Base-by-base conservation (phyloP, 2,113 vertebrate genomes). In the Gobiocypris rarus region DNA sequence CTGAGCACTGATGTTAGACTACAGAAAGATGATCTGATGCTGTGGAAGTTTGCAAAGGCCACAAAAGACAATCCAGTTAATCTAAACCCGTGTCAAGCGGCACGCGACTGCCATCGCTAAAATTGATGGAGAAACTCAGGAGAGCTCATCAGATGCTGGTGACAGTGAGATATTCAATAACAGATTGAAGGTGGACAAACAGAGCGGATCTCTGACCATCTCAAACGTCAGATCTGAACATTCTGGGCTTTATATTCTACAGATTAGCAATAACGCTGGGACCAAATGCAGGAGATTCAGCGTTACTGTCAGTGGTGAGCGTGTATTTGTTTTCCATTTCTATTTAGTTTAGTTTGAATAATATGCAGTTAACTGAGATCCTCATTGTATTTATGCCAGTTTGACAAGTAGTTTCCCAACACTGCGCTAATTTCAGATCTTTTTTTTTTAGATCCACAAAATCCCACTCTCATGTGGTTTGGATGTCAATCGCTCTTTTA, bases 231-330 rank as follows among this genome's bases (percentile, higher is more conserved):
- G 69, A 24, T 11, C 41, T 14, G 41, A 73, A 43, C 69, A 73
- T n/a, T 45, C 69, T 3, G 69, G 69, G 41, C 26, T 45, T 45
- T 73, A 73, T 24, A 73, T 14, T 8, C 41, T 73, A 24, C 69
- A 45, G 69, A 73, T 73, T 13, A 73, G 11, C 13, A 13, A 45
- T 24, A 73, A 73, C 41, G 24, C 41, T 15, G 38, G 38, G 41
- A 73, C n/a, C 69, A 73, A 15, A 48, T 45, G 43, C 41, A 73
- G 69, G 69, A 73, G 22, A 73, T 73, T 73, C 19, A 26, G 43
- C 1, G 13, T 73, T 26, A 73, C 69, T 45, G 69, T 71, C 6
- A 24, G 1, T 73, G 69, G 69, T 73, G 5, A 4, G 69, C n/a
- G n/a, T 1, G 8, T 26, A 13, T 61, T 61, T 4, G 11, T n/a